Conservation (phyloP, 2,113 vertebrate species). For the Spea bombifrons region DNA sequence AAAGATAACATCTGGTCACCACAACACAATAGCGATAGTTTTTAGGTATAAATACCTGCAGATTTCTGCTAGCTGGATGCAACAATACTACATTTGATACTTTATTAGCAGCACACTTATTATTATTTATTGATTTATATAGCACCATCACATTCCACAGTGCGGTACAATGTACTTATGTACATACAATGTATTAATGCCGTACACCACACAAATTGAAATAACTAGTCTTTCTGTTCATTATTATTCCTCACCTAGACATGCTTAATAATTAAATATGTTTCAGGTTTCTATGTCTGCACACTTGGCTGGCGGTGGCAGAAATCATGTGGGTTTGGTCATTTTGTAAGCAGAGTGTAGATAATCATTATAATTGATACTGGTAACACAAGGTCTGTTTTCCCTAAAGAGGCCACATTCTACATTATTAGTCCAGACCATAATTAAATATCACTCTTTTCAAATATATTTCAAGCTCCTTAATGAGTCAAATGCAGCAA, state of each 20-base stretch:
- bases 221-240: too few species aligned
- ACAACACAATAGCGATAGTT: too few species aligned
- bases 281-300: constrained; percentile 54
- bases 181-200: too few species aligned
- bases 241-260: not conserved
- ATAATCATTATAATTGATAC: constrained; percentile 82
- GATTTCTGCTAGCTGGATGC: too few species aligned
- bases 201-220: too few species aligned
- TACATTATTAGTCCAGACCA: constrained; percentile 75
- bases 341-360: constrained; percentile 70
- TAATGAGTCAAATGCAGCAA: constrained; percentile 82
- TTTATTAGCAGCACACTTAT: too few species aligned
- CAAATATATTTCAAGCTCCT: constrained; percentile 77
- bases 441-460: constrained; percentile 84
- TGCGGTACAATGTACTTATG: too few species aligned
- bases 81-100: too few species aligned
- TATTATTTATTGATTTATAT: too few species aligned
- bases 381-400: constrained; percentile 72
- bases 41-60: too few species aligned
- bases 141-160: too few species aligned
- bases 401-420: constrained; percentile 74
- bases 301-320: constrained; percentile 70
- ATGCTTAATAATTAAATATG: constrained; percentile 15
- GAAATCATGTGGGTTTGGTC: constrained; percentile 65
- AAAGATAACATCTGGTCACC: too few species aligned